A percentile compares a stretch with the other conserved stretches of the same genome.
phyloP scores from a whole-genome alignment of 2,113 vertebrate genomes.

The Equus przewalskii region DNA sequence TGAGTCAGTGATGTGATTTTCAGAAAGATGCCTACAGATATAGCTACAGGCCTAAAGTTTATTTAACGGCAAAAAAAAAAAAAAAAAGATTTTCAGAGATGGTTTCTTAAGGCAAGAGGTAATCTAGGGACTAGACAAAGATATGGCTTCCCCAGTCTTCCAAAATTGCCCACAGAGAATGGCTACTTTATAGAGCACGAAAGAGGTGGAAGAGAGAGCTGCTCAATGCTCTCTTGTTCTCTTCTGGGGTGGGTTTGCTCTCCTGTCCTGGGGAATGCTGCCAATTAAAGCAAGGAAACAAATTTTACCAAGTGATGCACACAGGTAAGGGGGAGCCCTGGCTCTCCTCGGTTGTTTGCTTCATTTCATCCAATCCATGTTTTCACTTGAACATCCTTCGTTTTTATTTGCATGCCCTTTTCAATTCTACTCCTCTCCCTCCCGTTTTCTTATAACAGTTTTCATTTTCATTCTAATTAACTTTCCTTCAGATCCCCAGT shows the following conservation, averaged over 20 bases:
- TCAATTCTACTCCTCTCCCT: neutral
- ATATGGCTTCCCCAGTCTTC: neutral
- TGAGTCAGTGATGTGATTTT: neutral
- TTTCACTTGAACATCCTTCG: neutral
- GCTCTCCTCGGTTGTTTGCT: neutral
- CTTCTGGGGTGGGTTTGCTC: neutral
- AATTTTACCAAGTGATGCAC: neutral
- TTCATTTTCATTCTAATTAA: conserved; percentile 59
- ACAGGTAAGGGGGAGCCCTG: neutral
- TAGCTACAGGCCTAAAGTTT: neutral
- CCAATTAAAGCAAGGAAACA: neutral
- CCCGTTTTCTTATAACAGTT: conserved; percentile 3
- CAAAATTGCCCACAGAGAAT: neutral
- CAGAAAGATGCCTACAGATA: neutral
- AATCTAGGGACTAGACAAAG: neutral
- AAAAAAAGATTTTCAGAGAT: neutral
- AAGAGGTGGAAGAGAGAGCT: neutral
- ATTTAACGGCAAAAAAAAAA: neutral
- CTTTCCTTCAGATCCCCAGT: conserved; percentile 28
- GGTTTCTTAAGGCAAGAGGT: neutral
- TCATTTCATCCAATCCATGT: neutral
- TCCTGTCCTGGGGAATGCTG: neutral
- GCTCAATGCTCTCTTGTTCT: neutral
- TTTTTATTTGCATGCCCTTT: conserved; percentile 41
- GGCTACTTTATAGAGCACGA: neutral